These are phyloP conservation scores for Nannoperca australis DNA, from an alignment of 2,797 vertebrate species.

Conservation along the genomic window DNA sequence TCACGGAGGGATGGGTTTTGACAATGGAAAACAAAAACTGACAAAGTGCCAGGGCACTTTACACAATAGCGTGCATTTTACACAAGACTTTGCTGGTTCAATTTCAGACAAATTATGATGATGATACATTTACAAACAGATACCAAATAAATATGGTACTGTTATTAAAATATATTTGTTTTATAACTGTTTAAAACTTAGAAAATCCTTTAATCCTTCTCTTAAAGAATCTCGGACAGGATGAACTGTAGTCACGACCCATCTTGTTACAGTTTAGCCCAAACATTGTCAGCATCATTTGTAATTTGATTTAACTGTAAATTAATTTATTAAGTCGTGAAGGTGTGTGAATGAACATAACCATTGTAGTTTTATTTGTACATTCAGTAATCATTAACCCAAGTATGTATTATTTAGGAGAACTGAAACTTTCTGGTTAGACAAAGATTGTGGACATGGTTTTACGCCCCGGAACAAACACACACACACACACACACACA, in stretches of 20 bases:
- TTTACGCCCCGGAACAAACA: neutral
- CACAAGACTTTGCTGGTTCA: neutral
- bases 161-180: neutral
- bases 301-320: neutral
- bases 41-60: conserved; percentile 7
- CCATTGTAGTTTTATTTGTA: neutral
- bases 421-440: neutral
- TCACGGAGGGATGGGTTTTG: neutral
- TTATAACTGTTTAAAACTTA: neutral
- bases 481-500: too few species aligned
- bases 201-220: neutral
- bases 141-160: neutral
- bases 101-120: conserved; percentile 19
- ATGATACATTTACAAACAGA: conserved; percentile 9
- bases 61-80: neutral
- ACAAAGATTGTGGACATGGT: neutral
- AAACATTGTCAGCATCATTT: neutral
- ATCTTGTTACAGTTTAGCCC: neutral
- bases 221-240: neutral
- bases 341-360: neutral
- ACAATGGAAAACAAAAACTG: neutral
- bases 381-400: neutral
- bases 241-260: neutral
- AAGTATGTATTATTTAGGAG: neutral
- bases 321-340: too few species aligned